Base-by-base conservation (phyloP, 1,140 invertebrate genomes). In the Drosophila ogumai region DNA sequence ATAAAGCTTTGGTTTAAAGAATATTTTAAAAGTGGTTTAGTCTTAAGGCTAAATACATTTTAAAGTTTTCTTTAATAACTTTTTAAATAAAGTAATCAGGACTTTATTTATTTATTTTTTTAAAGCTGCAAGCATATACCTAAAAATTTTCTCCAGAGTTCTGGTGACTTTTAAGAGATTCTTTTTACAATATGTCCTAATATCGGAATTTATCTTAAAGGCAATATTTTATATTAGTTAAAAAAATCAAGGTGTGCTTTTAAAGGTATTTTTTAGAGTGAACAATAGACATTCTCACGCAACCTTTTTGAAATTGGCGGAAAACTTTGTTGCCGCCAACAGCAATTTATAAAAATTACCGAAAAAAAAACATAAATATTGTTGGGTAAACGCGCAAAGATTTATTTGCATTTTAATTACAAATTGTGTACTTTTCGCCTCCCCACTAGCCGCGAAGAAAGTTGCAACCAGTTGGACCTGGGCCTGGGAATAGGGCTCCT, bases 391-490 rank as follows among this genome's bases (percentile, higher is more conserved):
- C 60, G 68, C 68, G 50, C 49, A 64, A 79, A 84, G 85, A 87
- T 87, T 87, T 87, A 87, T 87, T 88, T 88, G 64, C 76, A 78
- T 87, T 84, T 88, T 87, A 87, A 87, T 88, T 88, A 88, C 73
- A 74, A 72, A 71, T 85, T 85, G 66, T 85, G 67, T 52, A 46
- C 50, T 49, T 50, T 56, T 46, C 47, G 47, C 47, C 28, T 10
- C 10, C 46, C 38, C 36, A 25, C 36, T 10, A 69, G 36, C 66
- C 59, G 36, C 46, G 9, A 6, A 52, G 59, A 43, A 65, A 52
- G 58, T 47, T 50, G 50, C 59, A 75, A 54, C 66, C 66, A 69
- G 66, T 69, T 67, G 66, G 66, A 54, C 22, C 46, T 44, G 13
- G 25, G 32, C 58, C n/a, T 28, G 66, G 66, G 46, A 47, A 40